These are phyloP conservation scores for Micoletzkya japonica DNA, from an alignment of 2,888 invertebrate species.

Conservation along the genomic window DNA sequence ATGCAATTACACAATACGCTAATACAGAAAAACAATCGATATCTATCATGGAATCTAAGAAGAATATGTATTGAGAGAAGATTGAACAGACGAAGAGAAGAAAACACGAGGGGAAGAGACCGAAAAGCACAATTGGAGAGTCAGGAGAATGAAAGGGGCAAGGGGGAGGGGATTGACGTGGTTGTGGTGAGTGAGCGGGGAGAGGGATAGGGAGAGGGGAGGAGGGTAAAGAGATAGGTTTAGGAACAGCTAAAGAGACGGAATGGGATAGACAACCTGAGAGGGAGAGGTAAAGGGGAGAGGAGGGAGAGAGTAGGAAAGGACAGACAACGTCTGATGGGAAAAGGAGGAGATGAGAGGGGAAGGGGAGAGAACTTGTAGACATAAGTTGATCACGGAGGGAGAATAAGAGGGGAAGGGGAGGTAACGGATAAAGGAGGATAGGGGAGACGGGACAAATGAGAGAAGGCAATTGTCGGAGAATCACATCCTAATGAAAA, in stretches of 20 bases:
- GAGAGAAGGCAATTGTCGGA: not conserved
- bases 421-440: not conserved
- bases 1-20: too few species aligned
- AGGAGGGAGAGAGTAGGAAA: not conserved
- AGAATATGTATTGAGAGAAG: too few species aligned
- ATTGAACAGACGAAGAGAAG: not conserved
- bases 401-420: constrained; percentile 1
- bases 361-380: not conserved
- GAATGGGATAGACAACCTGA: not conserved
- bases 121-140: not conserved
- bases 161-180: not conserved
- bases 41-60: too few species aligned
- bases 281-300: not conserved
- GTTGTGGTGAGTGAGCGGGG: not conserved
- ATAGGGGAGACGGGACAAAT: not conserved
- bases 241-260: not conserved
- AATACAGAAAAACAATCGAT: too few species aligned
- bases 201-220: not conserved
- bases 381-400: not conserved
- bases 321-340: too few species aligned
- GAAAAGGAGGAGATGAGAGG: not conserved
- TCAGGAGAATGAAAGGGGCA: not conserved
- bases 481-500: not conserved
- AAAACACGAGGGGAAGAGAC: not conserved
- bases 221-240: too few species aligned